A percentile compares a stretch with the other conserved stretches of the same genome.
These are phyloP conservation scores for Drusus annulatus DNA, from an alignment of 1,140 invertebrate species.

Conservation along the genomic window DNA sequence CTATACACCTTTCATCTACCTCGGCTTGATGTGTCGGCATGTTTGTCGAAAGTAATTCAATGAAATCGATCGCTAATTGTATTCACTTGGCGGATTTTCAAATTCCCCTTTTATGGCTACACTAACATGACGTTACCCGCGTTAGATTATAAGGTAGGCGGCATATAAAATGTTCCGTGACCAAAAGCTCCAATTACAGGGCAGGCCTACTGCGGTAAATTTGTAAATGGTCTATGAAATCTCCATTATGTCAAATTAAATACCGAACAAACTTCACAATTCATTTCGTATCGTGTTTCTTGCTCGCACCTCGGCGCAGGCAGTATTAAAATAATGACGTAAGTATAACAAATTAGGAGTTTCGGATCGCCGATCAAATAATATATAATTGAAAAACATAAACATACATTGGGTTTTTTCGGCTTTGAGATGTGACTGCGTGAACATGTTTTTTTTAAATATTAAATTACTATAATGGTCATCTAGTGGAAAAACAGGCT, in stretches of 20 bases:
- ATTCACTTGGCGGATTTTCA: not conserved
- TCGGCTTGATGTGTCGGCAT: too few species aligned
- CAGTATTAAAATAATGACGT: not conserved
- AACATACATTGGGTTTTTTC: not conserved
- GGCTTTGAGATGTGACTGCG: not conserved
- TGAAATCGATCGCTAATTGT: not conserved
- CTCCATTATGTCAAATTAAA: conserved; percentile 45
- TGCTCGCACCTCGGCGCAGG: not conserved
- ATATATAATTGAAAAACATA: not conserved
- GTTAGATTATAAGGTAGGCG: conserved; percentile 3
- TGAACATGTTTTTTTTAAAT: not conserved
- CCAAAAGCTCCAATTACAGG: conserved; percentile 31
- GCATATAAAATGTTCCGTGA: conserved; percentile 29
- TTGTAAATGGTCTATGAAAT: conserved; percentile 42
- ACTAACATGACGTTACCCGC: not conserved
- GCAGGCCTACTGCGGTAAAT: conserved; percentile 35
- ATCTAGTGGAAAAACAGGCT: too few species aligned
- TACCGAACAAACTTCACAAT: conserved; percentile 30
- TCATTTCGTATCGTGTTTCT: conserved; percentile 23
- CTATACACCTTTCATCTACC: too few species aligned
- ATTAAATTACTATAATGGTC: too few species aligned
- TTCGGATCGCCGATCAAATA: conserved; percentile 16
- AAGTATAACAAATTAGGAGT: not conserved
- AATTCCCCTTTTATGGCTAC: not conserved
- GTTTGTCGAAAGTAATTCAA: too few species aligned